Evolutionary conservation across 30 jellyfish, hydroid and myxozoan species (phyloP).

Genomic region (Pelagia noctiluca): DNA sequence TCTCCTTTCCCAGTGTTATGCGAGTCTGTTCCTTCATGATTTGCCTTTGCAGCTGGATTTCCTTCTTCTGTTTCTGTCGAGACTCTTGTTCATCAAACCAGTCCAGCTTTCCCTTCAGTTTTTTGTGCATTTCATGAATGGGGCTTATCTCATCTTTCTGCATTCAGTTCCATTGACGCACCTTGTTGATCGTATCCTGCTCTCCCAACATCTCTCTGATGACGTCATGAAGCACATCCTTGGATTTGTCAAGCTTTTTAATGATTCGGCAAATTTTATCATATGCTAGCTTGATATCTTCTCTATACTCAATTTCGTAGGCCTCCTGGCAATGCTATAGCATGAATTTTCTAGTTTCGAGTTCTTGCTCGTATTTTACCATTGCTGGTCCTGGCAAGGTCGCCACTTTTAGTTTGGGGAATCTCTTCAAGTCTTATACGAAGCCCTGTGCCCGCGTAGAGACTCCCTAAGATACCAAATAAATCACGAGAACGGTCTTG

Average conservation of each 20-base stretch:
- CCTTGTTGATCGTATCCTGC: constrained; percentile 61
- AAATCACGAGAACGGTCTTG: constrained; percentile 21
- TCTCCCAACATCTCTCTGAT: constrained; percentile 53
- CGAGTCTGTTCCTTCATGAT: constrained; percentile 68
- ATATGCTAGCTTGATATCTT: constrained; percentile 42
- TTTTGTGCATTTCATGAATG: constrained; percentile 65
- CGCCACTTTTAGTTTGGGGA: constrained; percentile 41
- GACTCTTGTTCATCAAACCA: constrained; percentile 51
- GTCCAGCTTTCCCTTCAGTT: constrained; percentile 51
- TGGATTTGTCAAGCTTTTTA: constrained; percentile 55
- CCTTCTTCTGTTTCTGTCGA: constrained; percentile 65
- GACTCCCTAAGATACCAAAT: constrained; percentile 8
- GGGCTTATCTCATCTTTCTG: constrained; percentile 55
- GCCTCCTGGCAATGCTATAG: constrained; percentile 59
- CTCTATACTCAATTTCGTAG: constrained; percentile 45
- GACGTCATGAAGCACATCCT: constrained; percentile 67
- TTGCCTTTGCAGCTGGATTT: constrained; percentile 62
- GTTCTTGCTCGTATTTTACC: constrained; percentile 59
- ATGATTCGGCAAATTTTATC: constrained; percentile 62
- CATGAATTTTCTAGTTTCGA: constrained; percentile 52
- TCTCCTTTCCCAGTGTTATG: constrained; percentile 50
- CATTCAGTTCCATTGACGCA: constrained; percentile 63
- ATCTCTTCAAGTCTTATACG: constrained; percentile 4
- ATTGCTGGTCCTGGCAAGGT: constrained; percentile 66
- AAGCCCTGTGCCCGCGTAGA: background rate